phyloP scores from a whole-genome alignment of 2,797 vertebrate species.

The Nannoperca australis region DNA sequence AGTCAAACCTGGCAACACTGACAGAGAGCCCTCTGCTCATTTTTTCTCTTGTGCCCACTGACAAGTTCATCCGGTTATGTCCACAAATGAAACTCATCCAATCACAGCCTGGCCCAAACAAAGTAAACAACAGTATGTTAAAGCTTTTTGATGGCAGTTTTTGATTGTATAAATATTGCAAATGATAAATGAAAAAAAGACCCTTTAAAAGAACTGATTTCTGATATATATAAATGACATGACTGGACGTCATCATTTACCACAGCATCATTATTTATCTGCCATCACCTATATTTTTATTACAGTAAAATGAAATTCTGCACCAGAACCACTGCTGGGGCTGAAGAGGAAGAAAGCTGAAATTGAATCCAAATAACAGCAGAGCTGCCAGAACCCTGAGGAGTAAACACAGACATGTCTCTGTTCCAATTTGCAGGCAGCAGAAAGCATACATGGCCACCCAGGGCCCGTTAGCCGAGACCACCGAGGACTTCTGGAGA shows the following conservation, averaged over 20 bases:
- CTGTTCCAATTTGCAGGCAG: slow-evolving; percentile 84
- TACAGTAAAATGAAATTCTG: not conserved
- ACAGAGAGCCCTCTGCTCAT: not conserved
- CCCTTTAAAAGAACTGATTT: too few relatives aligned
- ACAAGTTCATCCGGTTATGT: not conserved
- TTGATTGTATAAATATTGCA: not conserved
- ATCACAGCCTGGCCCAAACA: not conserved
- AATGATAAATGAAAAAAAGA: too few relatives aligned
- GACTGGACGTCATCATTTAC: not conserved
- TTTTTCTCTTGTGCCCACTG: not conserved
- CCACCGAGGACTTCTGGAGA: slow-evolving; percentile 98
- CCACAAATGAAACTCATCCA: not conserved
- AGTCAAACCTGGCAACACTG: not conserved
- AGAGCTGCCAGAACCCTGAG: slow-evolving; percentile 15
- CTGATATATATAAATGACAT: too few relatives aligned
- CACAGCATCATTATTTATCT: not conserved
- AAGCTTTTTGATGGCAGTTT: not conserved
- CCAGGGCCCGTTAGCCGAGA: slow-evolving; percentile 94
- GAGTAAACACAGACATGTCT: slow-evolving; percentile 34
- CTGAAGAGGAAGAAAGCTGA: not conserved
- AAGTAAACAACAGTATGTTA: not conserved
- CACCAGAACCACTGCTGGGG: not conserved
- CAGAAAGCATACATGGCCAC: slow-evolving; percentile 98
- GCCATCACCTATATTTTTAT: not conserved
- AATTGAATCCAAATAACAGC: slow-evolving; percentile 12